phyloP scores from a whole-genome alignment of 2,888 invertebrate genomes.

The Andrena hattorfiana region DNA sequence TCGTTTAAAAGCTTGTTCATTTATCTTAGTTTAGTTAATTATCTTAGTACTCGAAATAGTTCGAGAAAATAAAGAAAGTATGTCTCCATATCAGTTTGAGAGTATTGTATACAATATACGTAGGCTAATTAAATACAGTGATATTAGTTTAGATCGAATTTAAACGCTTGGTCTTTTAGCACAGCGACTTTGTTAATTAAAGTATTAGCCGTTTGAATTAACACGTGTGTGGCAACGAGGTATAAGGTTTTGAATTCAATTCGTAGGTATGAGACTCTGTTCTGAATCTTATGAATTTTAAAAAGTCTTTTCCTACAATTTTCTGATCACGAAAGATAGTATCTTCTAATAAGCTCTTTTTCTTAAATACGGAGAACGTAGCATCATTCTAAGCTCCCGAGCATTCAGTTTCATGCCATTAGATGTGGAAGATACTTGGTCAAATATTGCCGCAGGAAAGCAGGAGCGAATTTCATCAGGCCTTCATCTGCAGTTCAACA shows the following conservation, averaged over 20 bases:
- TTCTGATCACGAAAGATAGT: background rate
- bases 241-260: background rate
- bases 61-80: no score
- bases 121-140: no score
- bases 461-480: background rate
- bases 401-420: background rate
- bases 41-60: no score
- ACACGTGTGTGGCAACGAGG: background rate
- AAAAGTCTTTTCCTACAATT: background rate
- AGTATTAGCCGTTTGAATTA: background rate
- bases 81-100: no score
- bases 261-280: background rate
- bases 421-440: background rate
- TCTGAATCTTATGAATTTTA: conserved; percentile 3
- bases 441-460: background rate
- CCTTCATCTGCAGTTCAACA: no score
- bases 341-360: background rate
- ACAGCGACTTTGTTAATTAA: background rate
- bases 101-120: no score
- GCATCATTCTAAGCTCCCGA: background rate
- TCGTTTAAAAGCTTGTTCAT: no score
- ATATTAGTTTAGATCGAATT: background rate
- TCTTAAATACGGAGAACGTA: background rate
- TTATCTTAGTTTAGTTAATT: no score
- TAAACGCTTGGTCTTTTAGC: background rate